Evolutionary conservation across 2,888 invertebrate species (phyloP), one percentile per base, ranked within the genome.

Genomic region (Lissocephala sabroskyi): DNA sequence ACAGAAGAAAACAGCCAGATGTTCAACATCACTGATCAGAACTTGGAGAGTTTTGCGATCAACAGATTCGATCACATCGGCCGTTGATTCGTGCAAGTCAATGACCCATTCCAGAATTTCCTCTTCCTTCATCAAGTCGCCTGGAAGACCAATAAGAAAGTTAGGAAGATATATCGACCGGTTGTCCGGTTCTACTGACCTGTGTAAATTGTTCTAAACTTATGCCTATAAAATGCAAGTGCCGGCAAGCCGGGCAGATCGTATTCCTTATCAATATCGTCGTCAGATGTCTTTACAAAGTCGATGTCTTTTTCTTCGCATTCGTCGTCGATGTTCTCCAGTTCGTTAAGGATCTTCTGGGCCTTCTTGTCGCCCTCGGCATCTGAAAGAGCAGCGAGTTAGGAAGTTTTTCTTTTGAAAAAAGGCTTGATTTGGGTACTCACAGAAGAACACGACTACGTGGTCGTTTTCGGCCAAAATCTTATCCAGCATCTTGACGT

Each of bases 301-400:
- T 94, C 93, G 61, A 96, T 94, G 67, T 94, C 91, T 82, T 94
- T 92, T 78, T 95, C 93, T 85, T 96, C 96, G 79, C 95, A 95
- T 79, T 95, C 95, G 70, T 96, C 95, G 78, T 96, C 96, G 67
- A 96, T 96, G 77, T 96, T 95, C 83, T 96, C 96, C 53, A 96
- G 82, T 81, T 96, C 95, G 76, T 91, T 91, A 1, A 96, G 86
- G 52, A 96, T 95, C 81, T 94, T 94, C 65, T 93, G 93, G 17
- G 94, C 92, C 80, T 93, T 93, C 79, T 95, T 94, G 78, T 96
- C 95, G 5, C 93, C 93, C 86, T 95, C 95, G 78, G 93, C 91
- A 84, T 96, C 95, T 95, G 18, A 17, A 18, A 33, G n/a, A n/a
- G n/a, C n/a, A n/a, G n/a, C n/a, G n/a, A n/a, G n/a, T n/a, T n/a